A percentile compares a stretch with the other conserved stretches of the same genome.
Conservation (phyloP, 2,888 invertebrate species). For the Microctonus brassicae region DNA sequence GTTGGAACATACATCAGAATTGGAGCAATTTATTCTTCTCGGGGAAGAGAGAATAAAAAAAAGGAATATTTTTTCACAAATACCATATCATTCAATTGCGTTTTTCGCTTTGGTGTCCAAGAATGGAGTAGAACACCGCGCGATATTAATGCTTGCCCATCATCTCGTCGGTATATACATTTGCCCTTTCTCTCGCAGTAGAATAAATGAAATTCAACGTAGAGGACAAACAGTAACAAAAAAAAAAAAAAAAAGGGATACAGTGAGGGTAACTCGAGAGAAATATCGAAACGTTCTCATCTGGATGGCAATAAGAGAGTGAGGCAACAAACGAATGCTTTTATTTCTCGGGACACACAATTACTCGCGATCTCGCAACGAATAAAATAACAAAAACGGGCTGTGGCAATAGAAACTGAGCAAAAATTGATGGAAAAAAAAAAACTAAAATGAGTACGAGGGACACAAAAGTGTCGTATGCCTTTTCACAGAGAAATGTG, state of each 20-base stretch:
- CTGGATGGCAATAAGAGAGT: slow-evolving; percentile 8
- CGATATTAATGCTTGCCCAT: slow-evolving; percentile 26
- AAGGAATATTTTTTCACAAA: slow-evolving; percentile 1
- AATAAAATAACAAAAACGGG: slow-evolving; percentile 38
- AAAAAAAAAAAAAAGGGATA: slow-evolving; percentile 28
- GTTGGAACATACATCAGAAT: slow-evolving; percentile 22
- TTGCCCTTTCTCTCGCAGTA: not conserved
- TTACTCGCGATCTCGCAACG: slow-evolving; percentile 37
- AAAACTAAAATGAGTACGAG: slow-evolving; percentile 28
- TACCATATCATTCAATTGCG: slow-evolving; percentile 24
- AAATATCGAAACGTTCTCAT: slow-evolving; percentile 32
- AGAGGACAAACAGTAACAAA: slow-evolving; percentile 31
- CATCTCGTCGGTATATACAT: not conserved
- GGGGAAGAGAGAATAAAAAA: slow-evolving; percentile 4
- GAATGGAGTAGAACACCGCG: slow-evolving; percentile 8
- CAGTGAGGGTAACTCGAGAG: slow-evolving; percentile 25
- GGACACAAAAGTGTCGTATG: slow-evolving; percentile 22
- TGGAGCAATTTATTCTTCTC: slow-evolving; percentile 28
- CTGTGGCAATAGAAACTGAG: slow-evolving; percentile 21
- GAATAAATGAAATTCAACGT: slow-evolving; percentile 21
- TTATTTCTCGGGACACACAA: slow-evolving; percentile 46
- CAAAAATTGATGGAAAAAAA: slow-evolving; percentile 41
- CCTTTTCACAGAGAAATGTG: slow-evolving; percentile 47
- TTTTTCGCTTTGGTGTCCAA: slow-evolving; percentile 11
- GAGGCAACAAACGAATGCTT: slow-evolving; percentile 31